Conservation (phyloP, 2,113 vertebrate species). For the Chionis minor region DNA sequence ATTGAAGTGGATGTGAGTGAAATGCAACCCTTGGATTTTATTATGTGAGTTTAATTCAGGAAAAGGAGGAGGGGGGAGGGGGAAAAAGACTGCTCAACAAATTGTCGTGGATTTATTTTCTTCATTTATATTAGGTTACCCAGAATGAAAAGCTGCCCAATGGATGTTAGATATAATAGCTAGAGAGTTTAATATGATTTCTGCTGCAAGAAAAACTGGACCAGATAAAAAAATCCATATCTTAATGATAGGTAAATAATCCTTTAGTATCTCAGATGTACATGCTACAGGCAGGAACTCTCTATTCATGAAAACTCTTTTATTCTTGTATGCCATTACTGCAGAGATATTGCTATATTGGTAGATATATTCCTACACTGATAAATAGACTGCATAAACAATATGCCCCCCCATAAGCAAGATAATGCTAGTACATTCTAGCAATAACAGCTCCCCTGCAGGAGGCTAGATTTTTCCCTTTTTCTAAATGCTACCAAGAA, state of each 20-base stretch:
- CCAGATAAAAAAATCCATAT: conserved; percentile 70
- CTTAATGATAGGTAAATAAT: conserved; percentile 74
- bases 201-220: conserved; percentile 66
- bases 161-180: conserved; percentile 53
- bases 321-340: conserved; percentile 61
- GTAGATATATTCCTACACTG: conserved; percentile 56
- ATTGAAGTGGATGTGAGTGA: not conserved
- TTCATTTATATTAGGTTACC: conserved; percentile 59
- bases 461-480: conserved; percentile 47
- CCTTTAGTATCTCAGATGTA: conserved; percentile 64
- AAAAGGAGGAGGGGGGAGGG: not conserved
- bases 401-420: conserved; percentile 65
- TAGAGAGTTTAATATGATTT: conserved; percentile 65
- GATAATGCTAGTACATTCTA: conserved; percentile 54
- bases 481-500: conserved; percentile 68
- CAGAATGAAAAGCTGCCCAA: conserved; percentile 49
- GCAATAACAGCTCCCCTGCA: conserved; percentile 54
- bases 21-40: not conserved
- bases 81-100: conserved; percentile 34
- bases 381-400: conserved; percentile 73
- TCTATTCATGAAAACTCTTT: conserved; percentile 67
- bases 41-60: conserved; percentile 10
- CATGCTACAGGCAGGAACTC: conserved; percentile 59
- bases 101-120: conserved; percentile 64
- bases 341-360: conserved; percentile 58